These are phyloP conservation scores for Lytechinus variegatus DNA, from an alignment of 35 echinoderm and acorn worm species.

Conservation along the genomic window DNA sequence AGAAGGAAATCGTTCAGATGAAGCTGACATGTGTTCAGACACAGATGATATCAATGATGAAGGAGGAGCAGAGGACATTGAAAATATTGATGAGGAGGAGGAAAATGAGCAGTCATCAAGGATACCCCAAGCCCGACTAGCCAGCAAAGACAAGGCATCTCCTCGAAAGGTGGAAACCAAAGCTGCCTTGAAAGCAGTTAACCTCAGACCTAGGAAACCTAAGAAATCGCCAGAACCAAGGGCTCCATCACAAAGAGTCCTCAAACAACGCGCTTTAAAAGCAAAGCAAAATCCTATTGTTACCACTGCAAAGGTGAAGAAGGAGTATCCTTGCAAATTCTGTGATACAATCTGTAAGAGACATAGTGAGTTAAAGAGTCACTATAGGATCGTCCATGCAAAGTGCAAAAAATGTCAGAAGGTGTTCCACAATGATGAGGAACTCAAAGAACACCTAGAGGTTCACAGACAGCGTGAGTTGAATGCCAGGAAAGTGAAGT, in stretches of 20 bases:
- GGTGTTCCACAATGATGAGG: slow-evolving; percentile 52
- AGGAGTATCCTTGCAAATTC: slow-evolving; percentile 73
- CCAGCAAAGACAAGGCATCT: background rate
- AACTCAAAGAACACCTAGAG: slow-evolving; percentile 67
- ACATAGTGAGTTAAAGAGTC: slow-evolving; percentile 59
- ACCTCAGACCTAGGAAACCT: slow-evolving; percentile 44
- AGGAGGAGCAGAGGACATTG: background rate
- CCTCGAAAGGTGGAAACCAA: slow-evolving; percentile 76
- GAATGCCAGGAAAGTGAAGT: slow-evolving; percentile 31
- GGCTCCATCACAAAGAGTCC: slow-evolving; percentile 20
- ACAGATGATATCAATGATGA: background rate
- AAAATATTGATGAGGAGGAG: slow-evolving; percentile 15
- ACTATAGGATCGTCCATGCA: slow-evolving; percentile 64
- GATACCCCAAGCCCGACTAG: background rate
- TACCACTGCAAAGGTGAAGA: slow-evolving; percentile 34
- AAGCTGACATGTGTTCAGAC: background rate
- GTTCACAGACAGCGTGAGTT: slow-evolving; percentile 63
- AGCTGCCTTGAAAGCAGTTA: slow-evolving; percentile 74
- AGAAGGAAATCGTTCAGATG: background rate
- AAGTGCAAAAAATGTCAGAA: slow-evolving; percentile 78
- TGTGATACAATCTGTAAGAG: slow-evolving; percentile 60
- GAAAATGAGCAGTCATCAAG: slow-evolving; percentile 6
- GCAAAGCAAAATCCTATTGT: slow-evolving; percentile 22
- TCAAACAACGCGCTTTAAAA: slow-evolving; percentile 42
- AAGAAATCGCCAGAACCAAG: slow-evolving; percentile 37